phyloP scores from a whole-genome alignment of 1,140 invertebrate genomes.

The Luehdorfia chinensis region DNA sequence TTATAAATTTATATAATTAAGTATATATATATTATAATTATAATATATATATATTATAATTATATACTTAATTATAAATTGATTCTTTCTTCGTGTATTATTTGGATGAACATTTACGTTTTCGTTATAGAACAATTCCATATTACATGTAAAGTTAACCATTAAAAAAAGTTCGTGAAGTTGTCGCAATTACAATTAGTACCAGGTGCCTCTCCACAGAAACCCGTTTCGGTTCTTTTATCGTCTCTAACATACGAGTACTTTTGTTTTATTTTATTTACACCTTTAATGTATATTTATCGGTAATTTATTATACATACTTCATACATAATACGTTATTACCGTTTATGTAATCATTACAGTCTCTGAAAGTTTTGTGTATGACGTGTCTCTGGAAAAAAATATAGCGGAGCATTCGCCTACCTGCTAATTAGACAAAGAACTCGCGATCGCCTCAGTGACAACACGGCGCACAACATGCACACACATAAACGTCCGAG shows the following conservation, averaged over 20 bases:
- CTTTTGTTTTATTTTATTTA: conserved; percentile 38
- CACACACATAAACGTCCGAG: conserved; percentile 47
- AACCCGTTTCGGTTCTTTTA: conserved; percentile 64
- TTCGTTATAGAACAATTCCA: too few relatives aligned
- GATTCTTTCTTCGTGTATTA: too few relatives aligned
- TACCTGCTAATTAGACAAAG: conserved; percentile 73
- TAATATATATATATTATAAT: too few relatives aligned
- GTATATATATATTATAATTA: too few relatives aligned
- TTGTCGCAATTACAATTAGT: conserved; percentile 66
- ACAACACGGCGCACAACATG: conserved; percentile 54
- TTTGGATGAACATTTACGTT: too few relatives aligned
- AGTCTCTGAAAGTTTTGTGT: too few relatives aligned
- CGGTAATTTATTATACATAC: too few relatives aligned
- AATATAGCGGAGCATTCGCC: conserved; percentile 46
- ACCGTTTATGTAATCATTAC: too few relatives aligned
- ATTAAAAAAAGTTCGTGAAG: conserved; percentile 47
- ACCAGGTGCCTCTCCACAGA: conserved; percentile 60
- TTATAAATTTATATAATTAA: too few relatives aligned
- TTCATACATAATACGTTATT: too few relatives aligned
- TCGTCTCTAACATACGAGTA: conserved; percentile 30
- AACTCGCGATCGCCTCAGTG: conserved; percentile 57
- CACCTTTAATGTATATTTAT: not conserved
- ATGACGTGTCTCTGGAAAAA: conserved; percentile 20
- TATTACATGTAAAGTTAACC: too few relatives aligned
- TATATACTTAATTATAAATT: too few relatives aligned